A percentile compares a stretch with the other conserved stretches of the same genome.
These are phyloP conservation scores for Brachymystax lenok DNA, from an alignment of 2,797 vertebrate genomes.

Conservation along the genomic window DNA sequence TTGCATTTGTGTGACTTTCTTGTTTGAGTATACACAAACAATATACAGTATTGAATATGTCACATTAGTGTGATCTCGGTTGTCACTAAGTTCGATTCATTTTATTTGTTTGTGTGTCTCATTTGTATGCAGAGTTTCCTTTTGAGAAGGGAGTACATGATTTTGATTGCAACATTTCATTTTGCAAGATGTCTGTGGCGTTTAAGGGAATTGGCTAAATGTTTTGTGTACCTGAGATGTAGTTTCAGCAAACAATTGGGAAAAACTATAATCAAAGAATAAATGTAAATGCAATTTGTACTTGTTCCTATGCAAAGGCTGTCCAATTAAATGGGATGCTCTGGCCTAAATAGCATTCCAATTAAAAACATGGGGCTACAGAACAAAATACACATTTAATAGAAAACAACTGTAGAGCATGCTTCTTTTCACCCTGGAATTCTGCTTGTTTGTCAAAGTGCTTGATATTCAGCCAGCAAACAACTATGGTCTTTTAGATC, in stretches of 20 bases:
- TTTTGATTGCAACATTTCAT: too few relatives aligned
- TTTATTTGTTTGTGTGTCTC: too few relatives aligned
- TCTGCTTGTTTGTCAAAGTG: neutral
- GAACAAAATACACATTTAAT: conserved; percentile 39
- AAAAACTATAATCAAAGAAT: conserved; percentile 11
- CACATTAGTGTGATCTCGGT: too few relatives aligned
- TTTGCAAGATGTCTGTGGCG: too few relatives aligned
- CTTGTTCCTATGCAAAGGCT: conserved; percentile 55
- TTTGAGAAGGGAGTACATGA: too few relatives aligned
- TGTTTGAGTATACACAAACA: too few relatives aligned
- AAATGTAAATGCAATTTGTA: conserved; percentile 27
- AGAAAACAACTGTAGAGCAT: conserved; percentile 25
- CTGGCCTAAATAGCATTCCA: conserved; percentile 43
- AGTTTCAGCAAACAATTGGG: too few relatives aligned
- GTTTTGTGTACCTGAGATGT: too few relatives aligned
- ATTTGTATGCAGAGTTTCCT: too few relatives aligned
- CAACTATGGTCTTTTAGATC: neutral
- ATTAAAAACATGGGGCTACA: conserved; percentile 43
- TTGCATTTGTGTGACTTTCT: neutral
- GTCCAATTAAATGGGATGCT: conserved; percentile 60
- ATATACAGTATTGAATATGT: too few relatives aligned
- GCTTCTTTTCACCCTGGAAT: neutral
- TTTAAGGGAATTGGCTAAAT: too few relatives aligned
- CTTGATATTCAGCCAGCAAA: neutral
- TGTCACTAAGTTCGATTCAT: too few relatives aligned